These are phyloP conservation scores for Drosophila sordidula DNA, from an alignment of 2,888 invertebrate genomes.

Conservation along the genomic window DNA sequence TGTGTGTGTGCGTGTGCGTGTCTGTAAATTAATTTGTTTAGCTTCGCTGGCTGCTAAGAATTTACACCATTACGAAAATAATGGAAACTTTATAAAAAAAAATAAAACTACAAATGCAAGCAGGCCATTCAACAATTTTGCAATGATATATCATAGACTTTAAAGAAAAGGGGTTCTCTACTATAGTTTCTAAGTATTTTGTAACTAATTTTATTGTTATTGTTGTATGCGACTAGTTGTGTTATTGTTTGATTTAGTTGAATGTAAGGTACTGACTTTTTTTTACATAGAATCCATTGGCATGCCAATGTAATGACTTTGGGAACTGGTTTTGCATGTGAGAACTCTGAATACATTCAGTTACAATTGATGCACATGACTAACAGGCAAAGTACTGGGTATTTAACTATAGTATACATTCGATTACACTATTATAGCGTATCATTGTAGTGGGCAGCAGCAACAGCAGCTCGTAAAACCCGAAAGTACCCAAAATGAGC, in stretches of 20 bases:
- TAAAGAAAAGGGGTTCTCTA: neutral
- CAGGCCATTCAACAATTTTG: slow-evolving; percentile 24
- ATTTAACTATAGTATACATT: slow-evolving; percentile 7
- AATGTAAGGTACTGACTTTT: slow-evolving; percentile 37
- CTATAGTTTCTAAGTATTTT: slow-evolving; percentile 17
- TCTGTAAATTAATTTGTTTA: slow-evolving; percentile 56
- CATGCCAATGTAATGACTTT: slow-evolving; percentile 45
- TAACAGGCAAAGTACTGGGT: slow-evolving; percentile 18
- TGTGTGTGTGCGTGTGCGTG: slow-evolving; percentile 8
- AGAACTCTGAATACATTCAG: slow-evolving; percentile 6
- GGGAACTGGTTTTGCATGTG: slow-evolving; percentile 46
- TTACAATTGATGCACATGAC: slow-evolving; percentile 27
- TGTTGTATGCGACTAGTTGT: slow-evolving; percentile 60
- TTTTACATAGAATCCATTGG: slow-evolving; percentile 42
- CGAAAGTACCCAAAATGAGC: slow-evolving; percentile 7
- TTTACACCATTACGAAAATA: slow-evolving; percentile 47
- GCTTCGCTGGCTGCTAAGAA: slow-evolving; percentile 57
- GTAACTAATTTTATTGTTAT: slow-evolving; percentile 19
- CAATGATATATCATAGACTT: slow-evolving; percentile 55
- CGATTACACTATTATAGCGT: slow-evolving; percentile 8
- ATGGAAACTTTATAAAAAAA: slow-evolving; percentile 8
- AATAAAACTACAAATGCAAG: slow-evolving; percentile 27
- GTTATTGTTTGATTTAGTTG: slow-evolving; percentile 53
- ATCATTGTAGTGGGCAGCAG: slow-evolving; percentile 1
- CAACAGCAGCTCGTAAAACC: slow-evolving; percentile 1